Conservation (phyloP, 1,140 invertebrate genomes). For the Achatina immaculata region DNA sequence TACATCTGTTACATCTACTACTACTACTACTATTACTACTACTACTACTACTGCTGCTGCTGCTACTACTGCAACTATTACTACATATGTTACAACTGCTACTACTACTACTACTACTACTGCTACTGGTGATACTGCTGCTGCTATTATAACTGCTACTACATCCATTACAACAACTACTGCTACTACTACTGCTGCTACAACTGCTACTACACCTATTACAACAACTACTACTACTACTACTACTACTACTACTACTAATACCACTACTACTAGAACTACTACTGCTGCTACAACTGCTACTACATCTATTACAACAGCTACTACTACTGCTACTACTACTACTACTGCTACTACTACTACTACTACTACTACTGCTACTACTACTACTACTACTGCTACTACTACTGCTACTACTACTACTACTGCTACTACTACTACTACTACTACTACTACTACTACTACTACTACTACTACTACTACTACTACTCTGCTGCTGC, state of each 20-base stretch:
- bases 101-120: not conserved
- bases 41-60: not conserved
- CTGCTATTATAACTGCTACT: slow-evolving; percentile 11
- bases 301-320: not conserved
- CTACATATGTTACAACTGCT: not conserved
- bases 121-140: not conserved
- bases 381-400: too few relatives aligned
- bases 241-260: slow-evolving; percentile 2
- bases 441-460: too few relatives aligned
- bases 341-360: not conserved
- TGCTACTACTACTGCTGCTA: not conserved
- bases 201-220: not conserved
- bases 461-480: too few relatives aligned
- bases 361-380: too few relatives aligned
- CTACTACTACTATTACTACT: too few relatives aligned
- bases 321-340: not conserved
- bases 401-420: too few relatives aligned
- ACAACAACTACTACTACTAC: not conserved
- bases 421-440: too few relatives aligned
- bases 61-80: not conserved
- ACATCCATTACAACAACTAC: not conserved
- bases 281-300: not conserved
- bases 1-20: too few relatives aligned
- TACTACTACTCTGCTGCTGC: too few relatives aligned
- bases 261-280: not conserved